Evolutionary conservation across 2,888 invertebrate genomes (phyloP).

Genomic region (Carabus problematicus): DNA sequence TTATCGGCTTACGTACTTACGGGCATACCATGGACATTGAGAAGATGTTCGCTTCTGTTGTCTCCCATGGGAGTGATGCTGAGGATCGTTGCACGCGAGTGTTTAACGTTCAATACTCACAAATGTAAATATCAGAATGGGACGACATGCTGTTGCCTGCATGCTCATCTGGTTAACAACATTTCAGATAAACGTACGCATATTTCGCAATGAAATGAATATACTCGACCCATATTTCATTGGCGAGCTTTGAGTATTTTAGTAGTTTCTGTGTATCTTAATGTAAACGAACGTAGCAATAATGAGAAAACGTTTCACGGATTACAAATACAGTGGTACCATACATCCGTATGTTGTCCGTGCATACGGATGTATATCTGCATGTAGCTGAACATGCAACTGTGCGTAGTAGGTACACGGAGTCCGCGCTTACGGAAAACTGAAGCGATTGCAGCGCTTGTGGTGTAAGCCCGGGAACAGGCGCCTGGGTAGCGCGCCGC

Average conservation of each 20-base stretch:
- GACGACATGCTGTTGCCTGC: slow-evolving; percentile 7
- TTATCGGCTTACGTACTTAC: too few relatives aligned
- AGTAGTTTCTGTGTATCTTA: neutral
- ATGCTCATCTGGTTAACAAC: slow-evolving; percentile 16
- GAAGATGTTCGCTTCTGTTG: too few relatives aligned
- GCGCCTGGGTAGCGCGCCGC: slow-evolving; percentile 22
- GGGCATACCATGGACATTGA: too few relatives aligned
- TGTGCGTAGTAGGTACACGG: slow-evolving; percentile 11
- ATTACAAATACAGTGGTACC: neutral
- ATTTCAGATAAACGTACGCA: neutral
- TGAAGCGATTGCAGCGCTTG: slow-evolving; percentile 13
- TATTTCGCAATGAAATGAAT: too few relatives aligned
- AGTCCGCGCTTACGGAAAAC: slow-evolving; percentile 9
- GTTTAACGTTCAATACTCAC: slow-evolving; percentile 8
- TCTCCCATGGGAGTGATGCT: slow-evolving; percentile 2
- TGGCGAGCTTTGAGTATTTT: too few relatives aligned
- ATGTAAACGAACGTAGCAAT: slow-evolving; percentile 17
- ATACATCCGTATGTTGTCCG: neutral
- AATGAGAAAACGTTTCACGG: slow-evolving; percentile 1
- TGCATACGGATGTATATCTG: neutral
- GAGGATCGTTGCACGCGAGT: neutral
- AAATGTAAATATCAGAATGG: slow-evolving; percentile 19
- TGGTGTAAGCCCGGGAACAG: slow-evolving; percentile 13
- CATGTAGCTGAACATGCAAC: slow-evolving; percentile 10
- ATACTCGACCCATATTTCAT: too few relatives aligned